These are phyloP conservation scores for Spatulosminthurus flaviceps DNA, from an alignment of 2,888 invertebrate genomes.

Conservation along the genomic window DNA sequence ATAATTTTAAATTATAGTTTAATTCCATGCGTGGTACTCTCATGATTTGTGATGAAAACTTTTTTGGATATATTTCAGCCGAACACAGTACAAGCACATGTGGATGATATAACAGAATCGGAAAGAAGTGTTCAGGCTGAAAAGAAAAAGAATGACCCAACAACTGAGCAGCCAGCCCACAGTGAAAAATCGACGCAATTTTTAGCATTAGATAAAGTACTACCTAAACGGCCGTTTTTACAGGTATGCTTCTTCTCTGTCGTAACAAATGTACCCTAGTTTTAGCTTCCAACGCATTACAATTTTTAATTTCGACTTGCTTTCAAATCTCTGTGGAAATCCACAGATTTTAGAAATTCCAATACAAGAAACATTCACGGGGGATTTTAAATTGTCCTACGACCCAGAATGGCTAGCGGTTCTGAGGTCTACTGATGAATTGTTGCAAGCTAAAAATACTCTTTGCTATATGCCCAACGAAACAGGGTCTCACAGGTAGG, in stretches of 20 bases:
- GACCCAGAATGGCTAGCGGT: slow-evolving; percentile 96
- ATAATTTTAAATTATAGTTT: too few species aligned
- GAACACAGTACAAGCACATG: neutral
- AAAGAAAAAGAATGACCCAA: too few species aligned
- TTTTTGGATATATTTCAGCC: neutral
- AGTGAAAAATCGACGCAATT: slow-evolving; percentile 77
- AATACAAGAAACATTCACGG: slow-evolving; percentile 34
- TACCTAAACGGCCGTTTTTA: slow-evolving; percentile 86
- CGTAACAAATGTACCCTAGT: neutral
- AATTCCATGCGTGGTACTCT: too few species aligned
- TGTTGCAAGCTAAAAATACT: slow-evolving; percentile 77
- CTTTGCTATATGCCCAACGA: slow-evolving; percentile 79
- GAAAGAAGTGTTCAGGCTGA: neutral
- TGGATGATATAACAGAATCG: neutral
- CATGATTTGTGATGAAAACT: too few species aligned
- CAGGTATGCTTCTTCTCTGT: slow-evolving; percentile 70
- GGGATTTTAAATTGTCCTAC: slow-evolving; percentile 70
- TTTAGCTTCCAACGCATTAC: neutral
- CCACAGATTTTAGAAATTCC: slow-evolving; percentile 59
- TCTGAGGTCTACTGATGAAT: slow-evolving; percentile 86
- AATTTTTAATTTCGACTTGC: neutral
- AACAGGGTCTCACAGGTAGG: slow-evolving; percentile 47
- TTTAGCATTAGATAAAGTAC: slow-evolving; percentile 94
- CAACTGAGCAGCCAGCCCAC: too few species aligned
- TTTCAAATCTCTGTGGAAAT: slow-evolving; percentile 11